A percentile compares a stretch with the other conserved stretches of the same genome.
Conservation (phyloP, 1,140 invertebrate species). For the Pararge aegeria region DNA sequence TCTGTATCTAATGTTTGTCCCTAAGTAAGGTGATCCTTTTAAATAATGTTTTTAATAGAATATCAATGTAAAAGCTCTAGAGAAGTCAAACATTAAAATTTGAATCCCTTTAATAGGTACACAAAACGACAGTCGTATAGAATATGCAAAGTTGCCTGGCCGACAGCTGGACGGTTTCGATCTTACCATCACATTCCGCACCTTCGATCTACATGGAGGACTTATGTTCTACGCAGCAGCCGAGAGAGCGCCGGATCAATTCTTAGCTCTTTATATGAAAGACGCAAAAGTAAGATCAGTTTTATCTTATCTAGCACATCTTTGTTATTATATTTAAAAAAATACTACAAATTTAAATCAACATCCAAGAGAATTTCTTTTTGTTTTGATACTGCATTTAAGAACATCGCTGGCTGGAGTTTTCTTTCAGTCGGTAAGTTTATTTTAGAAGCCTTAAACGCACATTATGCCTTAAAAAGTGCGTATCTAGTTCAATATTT, state of each 20-base stretch:
- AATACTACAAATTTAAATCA: no score
- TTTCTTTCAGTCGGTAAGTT: no score
- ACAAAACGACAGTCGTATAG: constrained; percentile 85
- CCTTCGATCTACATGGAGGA: constrained; percentile 88
- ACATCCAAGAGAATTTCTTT: no score
- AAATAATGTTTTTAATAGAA: no score
- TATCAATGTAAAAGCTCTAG: background rate
- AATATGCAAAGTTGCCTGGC: constrained; percentile 83
- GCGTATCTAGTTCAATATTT: no score
- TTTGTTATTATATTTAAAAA: no score
- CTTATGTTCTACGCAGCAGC: constrained; percentile 89
- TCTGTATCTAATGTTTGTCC: no score
- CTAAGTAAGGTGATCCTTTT: no score
- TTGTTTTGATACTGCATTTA: no score
- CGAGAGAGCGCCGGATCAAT: constrained; percentile 85
- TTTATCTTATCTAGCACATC: background rate
- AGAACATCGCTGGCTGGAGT: no score
- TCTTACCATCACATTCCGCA: constrained; percentile 91
- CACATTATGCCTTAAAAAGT: no score
- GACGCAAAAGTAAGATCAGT: constrained; percentile 84
- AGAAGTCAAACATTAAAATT: background rate
- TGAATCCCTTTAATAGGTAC: constrained; percentile 75
- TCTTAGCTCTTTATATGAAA: constrained; percentile 89
- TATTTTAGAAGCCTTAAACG: no score
- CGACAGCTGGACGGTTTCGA: constrained; percentile 85